Conservation (phyloP, 2,888 invertebrate genomes). For the Opisthograptis luteolata region DNA sequence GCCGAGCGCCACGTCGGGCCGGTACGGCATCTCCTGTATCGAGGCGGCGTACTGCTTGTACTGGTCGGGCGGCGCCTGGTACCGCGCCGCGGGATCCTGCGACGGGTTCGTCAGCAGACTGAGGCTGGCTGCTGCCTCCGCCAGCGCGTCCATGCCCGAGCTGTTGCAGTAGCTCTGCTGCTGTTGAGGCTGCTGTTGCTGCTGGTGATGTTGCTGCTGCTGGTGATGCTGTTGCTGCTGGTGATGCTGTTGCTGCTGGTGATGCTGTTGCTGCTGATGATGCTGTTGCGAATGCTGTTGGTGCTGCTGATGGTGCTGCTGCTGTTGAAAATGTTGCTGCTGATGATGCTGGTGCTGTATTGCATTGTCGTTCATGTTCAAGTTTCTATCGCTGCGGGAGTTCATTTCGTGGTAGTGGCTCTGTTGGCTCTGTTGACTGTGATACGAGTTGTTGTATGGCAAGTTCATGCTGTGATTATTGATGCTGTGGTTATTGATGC, state of each 20-base stretch:
- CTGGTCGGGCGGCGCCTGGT: conserved; percentile 28
- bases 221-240: conserved; percentile 49
- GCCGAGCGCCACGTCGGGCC: conserved; percentile 52
- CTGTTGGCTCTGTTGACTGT: conserved; percentile 46
- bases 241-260: conserved; percentile 54
- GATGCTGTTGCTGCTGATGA: conserved; percentile 51
- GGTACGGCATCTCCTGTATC: conserved; percentile 23
- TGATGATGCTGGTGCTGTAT: conserved; percentile 60
- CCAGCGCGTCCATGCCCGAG: conserved; percentile 28
- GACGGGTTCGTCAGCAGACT: conserved; percentile 26
- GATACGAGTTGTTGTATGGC: conserved; percentile 55
- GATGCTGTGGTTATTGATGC: conserved; percentile 44
- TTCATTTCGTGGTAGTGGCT: conserved; percentile 63
- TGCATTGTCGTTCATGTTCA: conserved; percentile 57
- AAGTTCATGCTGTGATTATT: conserved; percentile 49
- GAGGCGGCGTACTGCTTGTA: conserved; percentile 25
- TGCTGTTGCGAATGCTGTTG: conserved; percentile 55
- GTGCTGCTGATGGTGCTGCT: conserved; percentile 47
- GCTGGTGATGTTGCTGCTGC: conserved; percentile 56
- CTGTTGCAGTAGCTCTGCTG: conserved; percentile 33
- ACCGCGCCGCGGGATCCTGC: conserved; percentile 7
- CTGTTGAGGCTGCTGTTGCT: conserved; percentile 41
- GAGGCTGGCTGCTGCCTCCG: conserved; percentile 36
- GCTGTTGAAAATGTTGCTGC: conserved; percentile 51
- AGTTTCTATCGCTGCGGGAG: conserved; percentile 56